A percentile compares a stretch with the other conserved stretches of the same genome.
Evolutionary conservation across 2,113 vertebrate species (phyloP).

Genomic region (Vanacampus margaritifer): DNA sequence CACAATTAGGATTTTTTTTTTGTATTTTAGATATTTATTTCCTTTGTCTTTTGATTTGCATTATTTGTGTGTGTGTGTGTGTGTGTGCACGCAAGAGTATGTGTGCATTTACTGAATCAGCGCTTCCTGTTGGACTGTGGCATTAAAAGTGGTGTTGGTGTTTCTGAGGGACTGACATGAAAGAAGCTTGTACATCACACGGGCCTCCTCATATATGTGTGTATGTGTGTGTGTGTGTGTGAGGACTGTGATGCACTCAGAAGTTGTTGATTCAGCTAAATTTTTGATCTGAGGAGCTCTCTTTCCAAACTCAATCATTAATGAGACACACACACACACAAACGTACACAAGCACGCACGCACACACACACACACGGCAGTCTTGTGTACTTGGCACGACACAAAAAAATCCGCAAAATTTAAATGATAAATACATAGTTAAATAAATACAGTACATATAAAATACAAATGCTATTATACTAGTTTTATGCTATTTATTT

Average conservation of each 20-base stretch:
- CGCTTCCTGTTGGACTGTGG: slow-evolving; percentile 11
- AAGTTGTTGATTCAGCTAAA: slow-evolving; percentile 28
- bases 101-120: not conserved
- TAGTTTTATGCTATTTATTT: not conserved
- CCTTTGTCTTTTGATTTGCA: not conserved
- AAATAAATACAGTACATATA: not conserved
- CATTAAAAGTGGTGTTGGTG: slow-evolving; percentile 19
- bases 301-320: slow-evolving; percentile 37
- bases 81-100: not conserved
- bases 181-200: slow-evolving; percentile 19
- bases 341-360: slow-evolving; percentile 1
- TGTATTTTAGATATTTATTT: too few relatives aligned
- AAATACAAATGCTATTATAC: not conserved
- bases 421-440: not conserved
- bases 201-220: not conserved
- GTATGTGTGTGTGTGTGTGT: slow-evolving; percentile 11
- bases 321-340: slow-evolving; percentile 23
- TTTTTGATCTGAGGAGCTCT: slow-evolving; percentile 18
- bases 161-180: slow-evolving; percentile 30
- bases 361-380: not conserved
- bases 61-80: not conserved
- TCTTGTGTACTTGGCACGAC: slow-evolving; percentile 8
- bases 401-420: not conserved
- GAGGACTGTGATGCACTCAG: slow-evolving; percentile 11
- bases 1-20: too few relatives aligned